These are phyloP conservation scores for Calameuta idolon DNA, from an alignment of 2,888 invertebrate genomes.

Conservation along the genomic window DNA sequence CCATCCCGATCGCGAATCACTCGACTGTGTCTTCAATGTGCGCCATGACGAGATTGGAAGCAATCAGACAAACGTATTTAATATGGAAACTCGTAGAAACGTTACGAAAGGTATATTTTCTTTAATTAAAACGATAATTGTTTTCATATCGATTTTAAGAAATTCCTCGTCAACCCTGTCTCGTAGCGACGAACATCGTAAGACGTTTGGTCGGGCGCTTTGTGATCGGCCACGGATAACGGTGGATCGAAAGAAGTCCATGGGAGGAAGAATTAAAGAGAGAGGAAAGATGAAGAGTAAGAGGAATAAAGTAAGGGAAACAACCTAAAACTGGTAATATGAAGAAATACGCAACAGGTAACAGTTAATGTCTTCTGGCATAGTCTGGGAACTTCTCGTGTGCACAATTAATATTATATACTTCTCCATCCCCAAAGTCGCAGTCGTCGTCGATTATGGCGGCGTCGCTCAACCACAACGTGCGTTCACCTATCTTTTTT, in stretches of 20 bases:
- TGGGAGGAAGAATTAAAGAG: slow-evolving; percentile 7
- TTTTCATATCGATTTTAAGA: neutral
- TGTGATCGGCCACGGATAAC: neutral
- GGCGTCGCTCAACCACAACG: neutral
- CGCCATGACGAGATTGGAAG: neutral
- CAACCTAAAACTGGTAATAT: slow-evolving; percentile 36
- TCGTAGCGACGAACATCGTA: neutral
- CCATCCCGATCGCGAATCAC: neutral
- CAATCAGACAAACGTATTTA: neutral
- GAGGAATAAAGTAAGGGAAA: slow-evolving; percentile 8
- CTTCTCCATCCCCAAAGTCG: neutral
- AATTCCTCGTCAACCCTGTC: neutral
- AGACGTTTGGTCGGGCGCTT: neutral
- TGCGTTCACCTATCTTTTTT: neutral
- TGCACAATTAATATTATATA: neutral
- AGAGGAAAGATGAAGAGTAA: slow-evolving; percentile 23
- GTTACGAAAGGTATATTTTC: neutral
- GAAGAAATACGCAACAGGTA: slow-evolving; percentile 53
- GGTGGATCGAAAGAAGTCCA: slow-evolving; percentile 1
- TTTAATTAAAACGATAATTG: neutral
- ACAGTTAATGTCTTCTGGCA: slow-evolving; percentile 56
- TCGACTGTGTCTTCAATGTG: neutral
- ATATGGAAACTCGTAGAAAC: neutral
- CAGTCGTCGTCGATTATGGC: neutral
- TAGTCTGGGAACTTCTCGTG: slow-evolving; percentile 41